Conservation (phyloP, 2,797 vertebrate genomes). For the Leuciscus waleckii region DNA sequence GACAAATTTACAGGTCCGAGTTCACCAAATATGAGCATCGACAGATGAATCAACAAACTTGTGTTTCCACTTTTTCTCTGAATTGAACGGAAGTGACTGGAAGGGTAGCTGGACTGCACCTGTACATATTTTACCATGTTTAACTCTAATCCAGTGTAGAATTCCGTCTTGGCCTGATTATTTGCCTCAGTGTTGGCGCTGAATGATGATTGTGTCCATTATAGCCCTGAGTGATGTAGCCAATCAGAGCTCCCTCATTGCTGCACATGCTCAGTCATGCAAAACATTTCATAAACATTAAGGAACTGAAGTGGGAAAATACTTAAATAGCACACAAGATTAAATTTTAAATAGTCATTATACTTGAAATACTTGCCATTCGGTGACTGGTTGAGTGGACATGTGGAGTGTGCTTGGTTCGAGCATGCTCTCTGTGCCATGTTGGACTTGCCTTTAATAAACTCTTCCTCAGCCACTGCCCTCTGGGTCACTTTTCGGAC, state of each 20-base stretch:
- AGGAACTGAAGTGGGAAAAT: constrained; percentile 19
- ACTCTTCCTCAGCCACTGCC: constrained; percentile 9
- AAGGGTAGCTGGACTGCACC: background rate
- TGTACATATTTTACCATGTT: background rate
- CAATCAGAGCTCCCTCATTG: constrained; percentile 16
- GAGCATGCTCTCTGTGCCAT: constrained; percentile 42
- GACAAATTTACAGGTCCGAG: background rate
- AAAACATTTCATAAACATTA: constrained; percentile 26
- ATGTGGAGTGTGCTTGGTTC: constrained; percentile 26
- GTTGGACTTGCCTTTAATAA: constrained; percentile 46
- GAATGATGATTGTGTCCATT: constrained; percentile 13
- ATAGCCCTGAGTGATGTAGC: background rate
- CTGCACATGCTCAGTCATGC: constrained; percentile 26
- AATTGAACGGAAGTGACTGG: background rate
- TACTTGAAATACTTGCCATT: constrained; percentile 26
- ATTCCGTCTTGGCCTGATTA: background rate
- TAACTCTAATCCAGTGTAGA: background rate
- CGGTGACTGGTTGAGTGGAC: constrained; percentile 28
- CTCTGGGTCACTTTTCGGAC: constrained; percentile 13
- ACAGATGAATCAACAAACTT: background rate
- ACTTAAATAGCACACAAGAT: constrained; percentile 45
- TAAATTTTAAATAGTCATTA: constrained; percentile 27
- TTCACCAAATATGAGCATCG: background rate
- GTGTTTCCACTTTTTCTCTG: background rate
- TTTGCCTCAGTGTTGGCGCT: background rate